phyloP scores from a whole-genome alignment of 2,888 invertebrate genomes.

The Eremobia ochroleuca region DNA sequence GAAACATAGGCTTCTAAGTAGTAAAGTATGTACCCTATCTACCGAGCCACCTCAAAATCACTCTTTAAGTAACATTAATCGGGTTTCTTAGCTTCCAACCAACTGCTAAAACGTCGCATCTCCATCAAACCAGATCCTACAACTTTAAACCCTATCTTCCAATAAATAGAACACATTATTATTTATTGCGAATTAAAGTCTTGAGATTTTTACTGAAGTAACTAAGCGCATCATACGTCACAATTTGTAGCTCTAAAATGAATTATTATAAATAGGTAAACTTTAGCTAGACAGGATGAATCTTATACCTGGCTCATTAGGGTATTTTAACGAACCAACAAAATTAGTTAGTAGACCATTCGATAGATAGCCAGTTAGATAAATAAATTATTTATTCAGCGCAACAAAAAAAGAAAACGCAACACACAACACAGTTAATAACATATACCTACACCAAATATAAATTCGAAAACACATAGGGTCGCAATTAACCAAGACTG shows the following conservation, averaged over 20 bases:
- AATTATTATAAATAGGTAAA: conserved; percentile 65
- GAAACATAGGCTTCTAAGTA: conserved; percentile 87
- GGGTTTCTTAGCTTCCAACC: conserved; percentile 74
- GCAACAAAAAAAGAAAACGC: background rate
- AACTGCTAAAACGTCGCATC: conserved; percentile 60
- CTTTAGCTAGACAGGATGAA: conserved; percentile 19
- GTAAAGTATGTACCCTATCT: conserved; percentile 88
- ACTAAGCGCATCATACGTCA: conserved; percentile 65
- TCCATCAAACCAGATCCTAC: background rate
- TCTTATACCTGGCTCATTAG: conserved; percentile 17
- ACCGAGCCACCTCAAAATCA: conserved; percentile 82
- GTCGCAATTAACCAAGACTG: too few species aligned
- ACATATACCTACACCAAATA: background rate
- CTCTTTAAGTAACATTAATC: conserved; percentile 90
- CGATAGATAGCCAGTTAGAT: background rate
- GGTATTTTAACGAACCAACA: conserved; percentile 1
- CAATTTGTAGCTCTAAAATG: conserved; percentile 68
- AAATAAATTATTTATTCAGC: background rate
- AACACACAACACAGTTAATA: background rate
- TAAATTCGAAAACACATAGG: background rate
- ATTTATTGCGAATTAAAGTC: conserved; percentile 15
- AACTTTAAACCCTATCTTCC: conserved; percentile 10
- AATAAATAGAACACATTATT: conserved; percentile 29
- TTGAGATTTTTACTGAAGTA: conserved; percentile 62
- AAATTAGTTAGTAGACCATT: background rate